phyloP scores from a whole-genome alignment of 1,140 invertebrate genomes.

The Brachionus sp. region DNA sequence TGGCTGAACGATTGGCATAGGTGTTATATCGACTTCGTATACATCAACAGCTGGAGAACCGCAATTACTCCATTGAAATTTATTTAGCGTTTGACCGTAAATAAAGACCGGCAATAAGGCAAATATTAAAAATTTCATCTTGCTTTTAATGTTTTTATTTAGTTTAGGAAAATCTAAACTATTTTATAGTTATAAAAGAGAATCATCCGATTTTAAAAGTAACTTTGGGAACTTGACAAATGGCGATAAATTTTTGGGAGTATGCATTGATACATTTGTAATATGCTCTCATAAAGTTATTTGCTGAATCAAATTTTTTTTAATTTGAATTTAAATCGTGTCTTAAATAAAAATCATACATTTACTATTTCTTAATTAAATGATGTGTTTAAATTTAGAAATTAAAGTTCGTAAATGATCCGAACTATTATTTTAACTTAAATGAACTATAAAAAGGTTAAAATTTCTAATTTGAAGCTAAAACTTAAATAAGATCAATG shows the following conservation, averaged over 20 bases:
- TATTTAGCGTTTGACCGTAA: constrained; percentile 16
- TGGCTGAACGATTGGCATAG: constrained; percentile 45
- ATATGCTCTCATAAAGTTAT: neutral
- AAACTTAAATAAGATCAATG: too few relatives aligned
- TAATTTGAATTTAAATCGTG: neutral
- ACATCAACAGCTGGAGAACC: neutral
- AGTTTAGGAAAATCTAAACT: neutral
- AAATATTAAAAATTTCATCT: constrained; percentile 18
- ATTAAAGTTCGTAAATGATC: too few relatives aligned
- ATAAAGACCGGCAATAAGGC: constrained; percentile 6
- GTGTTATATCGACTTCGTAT: neutral
- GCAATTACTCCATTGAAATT: constrained; percentile 35
- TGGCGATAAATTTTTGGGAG: neutral
- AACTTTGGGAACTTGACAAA: neutral
- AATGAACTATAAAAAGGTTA: too few relatives aligned
- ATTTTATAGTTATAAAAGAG: neutral
- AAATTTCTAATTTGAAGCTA: too few relatives aligned
- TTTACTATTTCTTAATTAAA: neutral
- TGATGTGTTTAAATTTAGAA: too few relatives aligned
- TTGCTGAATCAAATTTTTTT: neutral
- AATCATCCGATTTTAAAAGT: constrained; percentile 8
- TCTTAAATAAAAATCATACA: neutral
- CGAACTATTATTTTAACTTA: too few relatives aligned
- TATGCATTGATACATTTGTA: neutral
- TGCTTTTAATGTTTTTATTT: neutral